These are phyloP conservation scores for Brachylomia viminalis DNA, from an alignment of 2,888 invertebrate genomes.

Conservation along the genomic window DNA sequence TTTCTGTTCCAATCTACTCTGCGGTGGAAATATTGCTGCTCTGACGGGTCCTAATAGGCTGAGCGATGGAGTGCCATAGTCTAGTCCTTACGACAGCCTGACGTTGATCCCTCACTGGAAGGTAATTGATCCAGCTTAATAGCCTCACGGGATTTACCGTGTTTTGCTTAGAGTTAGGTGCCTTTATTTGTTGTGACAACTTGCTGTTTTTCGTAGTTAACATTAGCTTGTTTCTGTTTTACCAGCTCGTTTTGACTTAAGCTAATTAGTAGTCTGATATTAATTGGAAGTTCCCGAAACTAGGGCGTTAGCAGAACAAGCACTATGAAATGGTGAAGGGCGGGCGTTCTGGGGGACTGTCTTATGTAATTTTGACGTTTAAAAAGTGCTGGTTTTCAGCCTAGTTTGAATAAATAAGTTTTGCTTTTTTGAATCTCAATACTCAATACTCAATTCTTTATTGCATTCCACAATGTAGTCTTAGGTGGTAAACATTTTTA, in stretches of 20 bases:
- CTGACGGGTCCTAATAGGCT: constrained; percentile 51
- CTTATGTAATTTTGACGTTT: no score
- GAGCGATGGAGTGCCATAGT: constrained; percentile 39
- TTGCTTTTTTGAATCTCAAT: no score
- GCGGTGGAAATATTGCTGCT: constrained; percentile 26
- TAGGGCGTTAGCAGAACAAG: background rate
- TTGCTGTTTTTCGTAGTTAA: constrained; percentile 19
- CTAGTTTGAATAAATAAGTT: no score
- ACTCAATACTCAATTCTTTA: no score
- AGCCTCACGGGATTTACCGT: constrained; percentile 10
- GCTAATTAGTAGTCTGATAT: background rate
- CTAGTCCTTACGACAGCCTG: constrained; percentile 32
- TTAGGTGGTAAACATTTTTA: no score
- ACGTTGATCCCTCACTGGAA: constrained; percentile 44
- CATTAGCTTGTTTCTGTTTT: constrained; percentile 6
- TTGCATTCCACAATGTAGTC: no score
- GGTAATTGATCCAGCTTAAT: constrained; percentile 50
- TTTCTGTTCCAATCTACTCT: constrained; percentile 19
- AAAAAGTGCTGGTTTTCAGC: no score
- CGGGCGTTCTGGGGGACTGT: no score
- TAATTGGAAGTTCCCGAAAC: background rate
- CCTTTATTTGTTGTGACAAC: constrained; percentile 28
- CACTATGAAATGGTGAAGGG: no score
- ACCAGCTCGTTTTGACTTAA: background rate
- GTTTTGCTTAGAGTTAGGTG: background rate